Conservation (phyloP, 2,888 invertebrate species). For the Stomorhina lunata region DNA sequence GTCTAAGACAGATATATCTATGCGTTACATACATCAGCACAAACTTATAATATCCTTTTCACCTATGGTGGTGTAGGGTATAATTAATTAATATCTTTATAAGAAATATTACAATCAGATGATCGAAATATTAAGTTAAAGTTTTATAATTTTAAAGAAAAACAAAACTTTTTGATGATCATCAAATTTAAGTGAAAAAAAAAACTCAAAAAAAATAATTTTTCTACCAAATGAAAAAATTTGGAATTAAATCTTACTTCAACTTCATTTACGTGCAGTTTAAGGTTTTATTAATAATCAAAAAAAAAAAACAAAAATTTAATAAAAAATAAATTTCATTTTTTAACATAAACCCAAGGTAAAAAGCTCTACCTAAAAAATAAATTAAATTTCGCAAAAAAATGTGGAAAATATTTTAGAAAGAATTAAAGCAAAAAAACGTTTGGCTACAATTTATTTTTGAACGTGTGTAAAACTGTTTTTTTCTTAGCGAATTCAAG, state of each 20-base stretch:
- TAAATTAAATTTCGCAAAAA: slow-evolving; percentile 31
- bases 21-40: no score
- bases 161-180: neutral
- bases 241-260: slow-evolving; percentile 13
- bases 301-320: neutral
- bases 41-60: no score
- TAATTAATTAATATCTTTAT: no score
- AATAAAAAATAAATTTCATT: slow-evolving; percentile 36
- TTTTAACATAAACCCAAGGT: slow-evolving; percentile 33
- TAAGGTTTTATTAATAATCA: slow-evolving; percentile 34
- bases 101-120: no score
- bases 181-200: neutral
- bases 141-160: neutral
- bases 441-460: slow-evolving; percentile 32
- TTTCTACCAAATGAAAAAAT: neutral
- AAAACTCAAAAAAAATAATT: neutral
- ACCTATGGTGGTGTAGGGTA: no score
- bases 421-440: slow-evolving; percentile 14
- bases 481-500: slow-evolving; percentile 51
- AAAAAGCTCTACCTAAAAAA: slow-evolving; percentile 28
- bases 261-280: slow-evolving; percentile 39
- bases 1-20: no score
- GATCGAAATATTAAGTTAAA: neutral
- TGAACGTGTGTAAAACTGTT: slow-evolving; percentile 2
- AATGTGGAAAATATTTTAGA: slow-evolving; percentile 2